Evolutionary conservation across 1,140 invertebrate genomes (phyloP), one percentile per base, ranked within the genome.

Genomic region (Dendrolimus kikuchii): DNA sequence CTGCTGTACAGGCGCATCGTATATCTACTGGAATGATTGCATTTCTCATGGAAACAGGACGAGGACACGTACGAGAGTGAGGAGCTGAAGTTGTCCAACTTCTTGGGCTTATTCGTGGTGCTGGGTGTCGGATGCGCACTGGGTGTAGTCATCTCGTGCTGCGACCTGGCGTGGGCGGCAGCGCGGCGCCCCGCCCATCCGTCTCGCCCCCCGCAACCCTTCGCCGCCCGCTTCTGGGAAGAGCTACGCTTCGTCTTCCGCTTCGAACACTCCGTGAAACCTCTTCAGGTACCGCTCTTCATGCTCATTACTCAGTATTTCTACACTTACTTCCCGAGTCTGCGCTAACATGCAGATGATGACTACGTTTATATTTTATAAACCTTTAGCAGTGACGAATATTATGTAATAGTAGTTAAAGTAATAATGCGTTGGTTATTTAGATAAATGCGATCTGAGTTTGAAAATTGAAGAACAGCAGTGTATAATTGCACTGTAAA

Each of bases 41-140:
- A n/a, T 4, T 4, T 46, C n/a, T 6, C 38, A 7, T 36, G 5
- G 6, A 5, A 23, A 46, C 63, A 82, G 81, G 65, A 64, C 7
- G 56, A 53, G 6, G 76, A 76, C 5, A 66, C 71, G 5, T 59
- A 42, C 46, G 73, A 66, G 38, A 80, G 61, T 49, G 55, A 71
- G 41, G 64, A 88, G 50, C 88, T 98, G 40, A 94, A 94, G 5
- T 93, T 98, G 39, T 92, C 93, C 59, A 98, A 97, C 83, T 95
- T 97, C 71, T 92, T 96, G 47, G 97, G 97, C 41, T 93, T 99
- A 10, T 99, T 99, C 83, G 92, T 98, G 44, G 95, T 99, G 46
- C 88, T 98, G 46, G 89, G 96, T 41, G 87, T 88, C 62, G 89
- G 89, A 46, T 86, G 87, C 68, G 75, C 76, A 46, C 69, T 89